Evolutionary conservation across 2,888 invertebrate species (phyloP).

Genomic region (Fissipunctia ypsillon): DNA sequence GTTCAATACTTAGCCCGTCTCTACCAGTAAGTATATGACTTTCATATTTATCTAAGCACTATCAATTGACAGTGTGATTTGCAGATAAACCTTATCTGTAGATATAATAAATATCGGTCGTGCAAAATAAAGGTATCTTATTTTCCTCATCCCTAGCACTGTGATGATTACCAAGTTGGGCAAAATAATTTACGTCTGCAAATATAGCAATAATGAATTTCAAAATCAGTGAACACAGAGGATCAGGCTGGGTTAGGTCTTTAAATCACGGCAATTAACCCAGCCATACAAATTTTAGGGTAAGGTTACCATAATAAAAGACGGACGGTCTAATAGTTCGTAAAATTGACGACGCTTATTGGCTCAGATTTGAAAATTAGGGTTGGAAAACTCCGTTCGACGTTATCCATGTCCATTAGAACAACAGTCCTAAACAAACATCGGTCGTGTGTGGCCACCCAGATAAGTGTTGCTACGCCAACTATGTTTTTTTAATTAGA

Average conservation of each 20-base stretch:
- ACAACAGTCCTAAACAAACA: slow-evolving; percentile 88
- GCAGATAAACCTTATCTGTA: neutral
- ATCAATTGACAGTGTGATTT: neutral
- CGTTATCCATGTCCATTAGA: slow-evolving; percentile 85
- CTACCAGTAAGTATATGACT: slow-evolving; percentile 8
- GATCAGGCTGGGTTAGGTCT: slow-evolving; percentile 23
- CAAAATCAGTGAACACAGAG: slow-evolving; percentile 27
- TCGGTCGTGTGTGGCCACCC: slow-evolving; percentile 82
- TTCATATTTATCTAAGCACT: neutral
- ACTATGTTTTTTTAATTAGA: slow-evolving; percentile 84
- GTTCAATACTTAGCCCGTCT: neutral
- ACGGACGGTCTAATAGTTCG: slow-evolving; percentile 49
- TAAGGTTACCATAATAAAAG: slow-evolving; percentile 44
- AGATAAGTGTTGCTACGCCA: slow-evolving; percentile 84
- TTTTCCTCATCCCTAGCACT: neutral
- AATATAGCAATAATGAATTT: slow-evolving; percentile 35
- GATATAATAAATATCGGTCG: neutral
- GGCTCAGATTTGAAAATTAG: slow-evolving; percentile 82
- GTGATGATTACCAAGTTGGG: neutral
- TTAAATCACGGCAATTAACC: slow-evolving; percentile 41
- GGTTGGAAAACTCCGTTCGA: slow-evolving; percentile 76
- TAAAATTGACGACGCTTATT: slow-evolving; percentile 63
- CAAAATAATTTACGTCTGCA: slow-evolving; percentile 5
- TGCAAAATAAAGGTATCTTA: neutral
- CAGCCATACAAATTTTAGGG: slow-evolving; percentile 32